Evolutionary conservation across 1,140 invertebrate genomes (phyloP).

Genomic region (Calephelis virginiensis): DNA sequence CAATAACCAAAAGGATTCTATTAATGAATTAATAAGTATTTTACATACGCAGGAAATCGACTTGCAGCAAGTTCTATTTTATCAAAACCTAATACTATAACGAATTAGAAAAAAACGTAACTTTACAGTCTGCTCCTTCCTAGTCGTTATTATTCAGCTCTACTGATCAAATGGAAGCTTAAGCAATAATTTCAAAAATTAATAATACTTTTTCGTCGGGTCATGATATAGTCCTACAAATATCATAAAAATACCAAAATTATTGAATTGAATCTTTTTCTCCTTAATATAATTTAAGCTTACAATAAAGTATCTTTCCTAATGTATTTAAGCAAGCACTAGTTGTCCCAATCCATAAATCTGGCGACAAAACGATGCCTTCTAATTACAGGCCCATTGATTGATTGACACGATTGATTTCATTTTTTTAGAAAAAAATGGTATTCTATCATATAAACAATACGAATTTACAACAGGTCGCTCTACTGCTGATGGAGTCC

Average conservation of each 20-base stretch:
- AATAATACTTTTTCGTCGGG: too few species aligned
- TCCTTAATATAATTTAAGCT: neutral
- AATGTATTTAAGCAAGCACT: neutral
- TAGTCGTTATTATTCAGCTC: neutral
- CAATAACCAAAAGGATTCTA: neutral
- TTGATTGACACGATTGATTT: neutral
- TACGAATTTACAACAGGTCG: neutral
- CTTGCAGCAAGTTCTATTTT: neutral
- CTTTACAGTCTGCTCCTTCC: neutral
- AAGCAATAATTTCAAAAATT: too few species aligned
- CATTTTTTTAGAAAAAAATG: neutral
- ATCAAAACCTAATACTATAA: neutral
- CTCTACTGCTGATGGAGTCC: neutral
- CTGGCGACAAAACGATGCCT: neutral
- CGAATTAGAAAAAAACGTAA: neutral
- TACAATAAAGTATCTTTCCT: neutral
- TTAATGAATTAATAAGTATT: constrained; percentile 1
- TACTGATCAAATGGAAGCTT: neutral
- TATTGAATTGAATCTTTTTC: neutral
- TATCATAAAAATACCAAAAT: neutral
- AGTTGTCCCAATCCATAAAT: neutral
- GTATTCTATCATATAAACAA: neutral
- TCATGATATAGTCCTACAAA: too few species aligned
- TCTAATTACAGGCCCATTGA: neutral
- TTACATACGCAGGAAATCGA: neutral